phyloP scores from a whole-genome alignment of 2,888 invertebrate species.

The Hedya salicella region DNA sequence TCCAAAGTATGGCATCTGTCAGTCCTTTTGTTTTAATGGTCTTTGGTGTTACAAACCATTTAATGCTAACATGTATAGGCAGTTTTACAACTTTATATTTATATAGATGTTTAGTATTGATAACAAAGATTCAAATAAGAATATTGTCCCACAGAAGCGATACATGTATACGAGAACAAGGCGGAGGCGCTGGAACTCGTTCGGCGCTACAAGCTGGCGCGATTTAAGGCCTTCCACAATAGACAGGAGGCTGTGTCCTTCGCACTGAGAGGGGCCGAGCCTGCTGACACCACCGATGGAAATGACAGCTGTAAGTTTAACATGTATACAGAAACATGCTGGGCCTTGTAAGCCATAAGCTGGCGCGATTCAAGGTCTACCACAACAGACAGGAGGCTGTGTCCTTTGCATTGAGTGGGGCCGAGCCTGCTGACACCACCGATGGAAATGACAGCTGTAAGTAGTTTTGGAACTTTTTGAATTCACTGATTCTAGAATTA shows the following conservation, averaged over 20 bases:
- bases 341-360: conserved; percentile 90
- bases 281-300: conserved; percentile 71
- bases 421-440: conserved; percentile 79
- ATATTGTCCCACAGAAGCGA: conserved; percentile 62
- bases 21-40: no score
- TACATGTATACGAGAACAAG: conserved; percentile 89
- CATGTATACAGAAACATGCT: conserved; percentile 90
- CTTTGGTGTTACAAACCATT: no score
- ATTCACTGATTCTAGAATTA: no score
- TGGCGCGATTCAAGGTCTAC: conserved; percentile 93
- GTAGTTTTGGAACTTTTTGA: conserved; percentile 49
- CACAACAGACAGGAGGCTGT: conserved; percentile 89
- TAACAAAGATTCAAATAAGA: no score
- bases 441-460: conserved; percentile 79
- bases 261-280: conserved; percentile 88
- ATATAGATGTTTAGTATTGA: no score
- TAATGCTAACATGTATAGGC: no score
- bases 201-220: conserved; percentile 90
- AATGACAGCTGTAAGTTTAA: no score
- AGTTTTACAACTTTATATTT: no score
- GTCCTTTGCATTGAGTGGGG: conserved; percentile 89
- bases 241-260: conserved; percentile 91
- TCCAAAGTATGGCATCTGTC: no score
- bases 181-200: conserved; percentile 89
- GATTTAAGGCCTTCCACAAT: conserved; percentile 91